Conservation (phyloP, 2,888 invertebrate species). For the Cataglyphis altisquamis region DNA sequence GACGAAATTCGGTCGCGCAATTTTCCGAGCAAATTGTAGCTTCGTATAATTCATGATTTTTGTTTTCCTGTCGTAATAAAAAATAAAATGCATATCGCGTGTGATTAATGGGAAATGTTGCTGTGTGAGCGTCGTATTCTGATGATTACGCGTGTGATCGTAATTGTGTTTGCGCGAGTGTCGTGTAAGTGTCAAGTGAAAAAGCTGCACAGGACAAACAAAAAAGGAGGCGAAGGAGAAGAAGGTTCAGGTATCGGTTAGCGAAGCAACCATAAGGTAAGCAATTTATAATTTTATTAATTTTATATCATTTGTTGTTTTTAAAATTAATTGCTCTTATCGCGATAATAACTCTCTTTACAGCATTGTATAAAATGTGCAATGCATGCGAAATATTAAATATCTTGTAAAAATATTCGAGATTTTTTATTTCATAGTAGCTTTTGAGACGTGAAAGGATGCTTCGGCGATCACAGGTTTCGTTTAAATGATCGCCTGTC, state of each 20-base stretch:
- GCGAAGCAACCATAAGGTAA: not conserved
- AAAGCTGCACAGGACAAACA: not conserved
- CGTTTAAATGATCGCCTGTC: not conserved
- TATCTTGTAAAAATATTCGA: not conserved
- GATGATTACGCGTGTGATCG: not conserved
- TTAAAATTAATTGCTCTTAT: not conserved
- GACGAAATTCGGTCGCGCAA: not conserved
- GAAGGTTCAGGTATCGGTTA: not conserved
- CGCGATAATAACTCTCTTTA: not conserved
- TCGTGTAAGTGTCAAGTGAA: not conserved
- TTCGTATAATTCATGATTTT: not conserved
- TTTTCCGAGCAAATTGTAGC: not conserved
- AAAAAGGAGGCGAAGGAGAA: not conserved
- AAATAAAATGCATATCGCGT: not conserved
- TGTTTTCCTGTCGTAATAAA: not conserved
- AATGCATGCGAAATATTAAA: not conserved
- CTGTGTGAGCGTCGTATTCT: not conserved
- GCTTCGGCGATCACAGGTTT: not conserved
- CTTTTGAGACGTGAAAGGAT: not conserved
- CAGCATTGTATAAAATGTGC: not conserved
- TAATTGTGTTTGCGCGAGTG: conserved; percentile 5
- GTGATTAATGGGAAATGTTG: not conserved
- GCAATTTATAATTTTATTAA: not conserved
- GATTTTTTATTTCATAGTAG: not conserved
- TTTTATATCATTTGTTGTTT: not conserved